Evolutionary conservation across 2,797 vertebrate genomes (phyloP).

Genomic region (Emys orbicularis): DNA sequence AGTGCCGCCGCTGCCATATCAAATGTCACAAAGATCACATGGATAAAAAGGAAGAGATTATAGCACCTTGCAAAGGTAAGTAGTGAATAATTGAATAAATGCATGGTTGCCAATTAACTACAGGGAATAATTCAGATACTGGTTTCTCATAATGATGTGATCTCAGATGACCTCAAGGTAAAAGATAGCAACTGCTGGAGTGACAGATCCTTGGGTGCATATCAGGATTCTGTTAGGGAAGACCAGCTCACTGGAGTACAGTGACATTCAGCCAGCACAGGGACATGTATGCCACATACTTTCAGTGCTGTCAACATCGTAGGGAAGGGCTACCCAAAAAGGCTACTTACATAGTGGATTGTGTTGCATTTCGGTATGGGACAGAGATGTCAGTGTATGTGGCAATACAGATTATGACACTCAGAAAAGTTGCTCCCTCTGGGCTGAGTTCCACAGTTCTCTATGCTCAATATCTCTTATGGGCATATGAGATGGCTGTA

Average conservation of each 20-base stretch:
- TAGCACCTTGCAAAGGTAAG: constrained; percentile 95
- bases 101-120: neutral
- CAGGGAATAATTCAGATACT: neutral
- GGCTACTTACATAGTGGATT: neutral
- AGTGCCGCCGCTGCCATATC: constrained; percentile 95
- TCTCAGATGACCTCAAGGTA: neutral
- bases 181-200: neutral
- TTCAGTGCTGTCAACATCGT: neutral
- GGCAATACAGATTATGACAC: neutral
- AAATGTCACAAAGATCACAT: constrained; percentile 99
- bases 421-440: neutral
- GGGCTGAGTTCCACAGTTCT: rapidly evolving
- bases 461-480: neutral
- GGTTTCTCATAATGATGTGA: neutral
- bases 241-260: neutral
- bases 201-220: neutral
- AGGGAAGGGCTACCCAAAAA: neutral
- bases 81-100: neutral
- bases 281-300: rapidly evolving
- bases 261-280: rapidly evolving
- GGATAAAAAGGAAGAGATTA: constrained; percentile 94
- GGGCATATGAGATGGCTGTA: neutral
- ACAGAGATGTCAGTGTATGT: rapidly evolving
- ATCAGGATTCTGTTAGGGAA: rapidly evolving
- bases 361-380: neutral